Percentiles rank a stretch among this genome's conserved stretches.
These are phyloP conservation scores for Pachyrhynchus sulphureomaculatus DNA, from an alignment of 1,140 invertebrate species.

Conservation along the genomic window DNA sequence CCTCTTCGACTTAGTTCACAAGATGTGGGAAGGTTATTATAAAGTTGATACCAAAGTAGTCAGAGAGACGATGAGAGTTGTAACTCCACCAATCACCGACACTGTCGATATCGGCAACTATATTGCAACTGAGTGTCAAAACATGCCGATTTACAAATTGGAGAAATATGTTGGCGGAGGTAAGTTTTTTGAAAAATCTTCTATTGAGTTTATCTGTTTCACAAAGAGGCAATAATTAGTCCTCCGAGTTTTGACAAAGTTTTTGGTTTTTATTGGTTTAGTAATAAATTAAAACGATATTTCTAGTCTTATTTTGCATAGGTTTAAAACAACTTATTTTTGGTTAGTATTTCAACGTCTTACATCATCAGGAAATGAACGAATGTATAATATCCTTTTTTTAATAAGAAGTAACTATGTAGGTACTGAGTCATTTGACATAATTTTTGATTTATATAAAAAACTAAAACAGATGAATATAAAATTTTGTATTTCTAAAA, in stretches of 20 bases:
- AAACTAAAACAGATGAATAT: no score
- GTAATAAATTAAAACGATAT: no score
- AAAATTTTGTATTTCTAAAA: no score
- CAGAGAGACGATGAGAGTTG: constrained; percentile 73
- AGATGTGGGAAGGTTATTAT: constrained; percentile 81
- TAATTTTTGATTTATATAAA: no score
- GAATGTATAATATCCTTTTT: no score
- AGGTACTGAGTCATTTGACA: no score
- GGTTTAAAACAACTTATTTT: no score
- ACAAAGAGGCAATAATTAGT: no score
- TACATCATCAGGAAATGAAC: no score
- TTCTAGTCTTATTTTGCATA: no score
- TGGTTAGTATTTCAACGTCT: no score
- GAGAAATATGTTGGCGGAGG: constrained; percentile 62
- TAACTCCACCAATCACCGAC: constrained; percentile 71
- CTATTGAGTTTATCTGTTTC: not conserved
- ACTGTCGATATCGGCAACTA: constrained; percentile 64
- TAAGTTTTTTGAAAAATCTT: constrained; percentile 43
- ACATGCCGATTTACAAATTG: constrained; percentile 72
- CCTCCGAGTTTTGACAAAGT: not conserved
- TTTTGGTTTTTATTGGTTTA: not conserved
- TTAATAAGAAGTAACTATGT: no score
- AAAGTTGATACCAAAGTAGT: constrained; percentile 79
- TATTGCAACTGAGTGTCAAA: constrained; percentile 70
- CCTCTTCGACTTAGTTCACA: constrained; percentile 75